Conservation (phyloP, 2,797 vertebrate genomes). For the Ateles fusciceps region DNA sequence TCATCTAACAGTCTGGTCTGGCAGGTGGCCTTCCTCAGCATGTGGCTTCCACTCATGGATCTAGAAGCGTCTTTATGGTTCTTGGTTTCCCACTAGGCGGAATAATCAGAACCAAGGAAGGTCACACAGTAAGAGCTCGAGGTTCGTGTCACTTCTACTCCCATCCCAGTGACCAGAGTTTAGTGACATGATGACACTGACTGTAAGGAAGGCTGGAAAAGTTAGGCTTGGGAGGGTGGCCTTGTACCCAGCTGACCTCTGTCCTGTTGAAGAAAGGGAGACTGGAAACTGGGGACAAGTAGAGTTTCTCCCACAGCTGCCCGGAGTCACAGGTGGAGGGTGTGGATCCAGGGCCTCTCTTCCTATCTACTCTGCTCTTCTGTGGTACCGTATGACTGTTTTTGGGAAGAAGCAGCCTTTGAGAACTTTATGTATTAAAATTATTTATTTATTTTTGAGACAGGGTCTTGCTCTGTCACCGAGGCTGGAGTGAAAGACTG, state of each 20-base stretch:
- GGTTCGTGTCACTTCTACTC: not conserved
- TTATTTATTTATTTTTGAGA: not conserved
- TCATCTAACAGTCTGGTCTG: not conserved
- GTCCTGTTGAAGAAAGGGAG: not conserved
- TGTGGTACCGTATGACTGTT: rapidly evolving
- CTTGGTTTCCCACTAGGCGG: not conserved
- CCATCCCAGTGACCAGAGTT: not conserved
- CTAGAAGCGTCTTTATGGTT: not conserved
- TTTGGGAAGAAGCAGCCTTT: not conserved
- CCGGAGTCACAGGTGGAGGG: not conserved
- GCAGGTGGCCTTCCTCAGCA: not conserved
- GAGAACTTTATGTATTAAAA: not conserved
- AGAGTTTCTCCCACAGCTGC: too few species aligned
- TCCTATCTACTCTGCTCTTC: not conserved
- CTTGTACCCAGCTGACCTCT: not conserved
- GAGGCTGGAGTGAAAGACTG: not conserved
- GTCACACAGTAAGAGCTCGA: not conserved
- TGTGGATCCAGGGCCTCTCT: not conserved
- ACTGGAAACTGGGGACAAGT: not conserved
- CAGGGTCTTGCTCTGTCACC: not conserved
- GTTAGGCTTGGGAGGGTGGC: not conserved
- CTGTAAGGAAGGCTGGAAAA: not conserved
- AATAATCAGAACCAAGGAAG: too few species aligned
- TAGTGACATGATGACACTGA: not conserved
- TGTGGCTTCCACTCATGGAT: not conserved